These are phyloP conservation scores for Tethya wilhelma DNA, from an alignment of 37 sponge, comb jelly and placozoan genomes.

Conservation along the genomic window DNA sequence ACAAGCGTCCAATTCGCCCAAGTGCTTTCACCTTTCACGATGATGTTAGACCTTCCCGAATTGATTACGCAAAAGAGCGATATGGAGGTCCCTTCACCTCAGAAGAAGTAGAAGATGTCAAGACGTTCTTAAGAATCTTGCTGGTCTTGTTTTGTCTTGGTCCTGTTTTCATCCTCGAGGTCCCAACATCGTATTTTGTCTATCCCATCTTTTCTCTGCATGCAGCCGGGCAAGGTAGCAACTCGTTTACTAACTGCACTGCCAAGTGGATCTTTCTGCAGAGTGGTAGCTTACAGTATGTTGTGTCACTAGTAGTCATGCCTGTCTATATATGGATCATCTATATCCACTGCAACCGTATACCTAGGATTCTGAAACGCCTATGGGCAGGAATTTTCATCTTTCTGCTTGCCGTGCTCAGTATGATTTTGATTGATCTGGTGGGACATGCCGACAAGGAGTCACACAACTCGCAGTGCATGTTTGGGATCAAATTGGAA, in stretches of 20 bases:
- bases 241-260: background rate
- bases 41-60: conserved; percentile 19
- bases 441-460: too few species aligned
- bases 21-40: conserved; percentile 29
- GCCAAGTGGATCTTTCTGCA: background rate
- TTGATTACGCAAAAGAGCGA: conserved; percentile 13
- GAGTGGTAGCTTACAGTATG: background rate
- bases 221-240: background rate
- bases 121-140: conserved; percentile 15
- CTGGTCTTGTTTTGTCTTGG: conserved; percentile 1
- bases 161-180: background rate
- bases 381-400: background rate
- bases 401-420: background rate
- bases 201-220: background rate
- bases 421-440: too few species aligned
- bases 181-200: background rate
- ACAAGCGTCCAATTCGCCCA: conserved; percentile 7
- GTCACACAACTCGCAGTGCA: too few species aligned
- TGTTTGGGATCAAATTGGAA: too few species aligned
- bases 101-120: conserved; percentile 33
- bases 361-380: conserved; percentile 1
- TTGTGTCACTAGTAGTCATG: background rate
- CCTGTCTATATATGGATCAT: conserved; percentile 1
- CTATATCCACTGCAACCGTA: background rate
- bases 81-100: conserved; percentile 42